These are phyloP conservation scores for Orcinus orca DNA, from an alignment of 2,113 vertebrate genomes.

Conservation along the genomic window DNA sequence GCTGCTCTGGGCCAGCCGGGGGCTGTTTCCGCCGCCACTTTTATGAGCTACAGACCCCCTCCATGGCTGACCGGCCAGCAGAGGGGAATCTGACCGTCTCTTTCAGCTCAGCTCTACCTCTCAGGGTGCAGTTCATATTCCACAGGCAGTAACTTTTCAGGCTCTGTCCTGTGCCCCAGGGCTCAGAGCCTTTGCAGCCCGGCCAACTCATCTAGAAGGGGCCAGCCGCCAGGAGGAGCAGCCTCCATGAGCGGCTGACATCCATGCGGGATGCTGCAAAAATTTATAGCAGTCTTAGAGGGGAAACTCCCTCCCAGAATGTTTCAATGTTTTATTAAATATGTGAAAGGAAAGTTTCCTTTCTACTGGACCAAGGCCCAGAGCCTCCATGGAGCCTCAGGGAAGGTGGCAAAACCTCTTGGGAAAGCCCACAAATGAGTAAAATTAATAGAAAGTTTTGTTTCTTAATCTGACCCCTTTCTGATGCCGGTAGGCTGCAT, in stretches of 20 bases:
- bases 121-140: background rate
- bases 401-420: background rate
- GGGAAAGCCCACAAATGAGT: background rate
- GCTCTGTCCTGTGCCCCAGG: background rate
- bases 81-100: background rate
- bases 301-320: conserved; percentile 16
- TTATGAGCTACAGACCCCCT: conserved; percentile 26
- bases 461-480: background rate
- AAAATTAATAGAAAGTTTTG: background rate
- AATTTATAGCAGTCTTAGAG: background rate
- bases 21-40: conserved; percentile 48
- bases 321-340: background rate
- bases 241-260: background rate
- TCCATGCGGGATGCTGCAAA: background rate
- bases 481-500: background rate
- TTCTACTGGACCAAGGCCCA: background rate
- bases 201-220: background rate
- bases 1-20: conserved; percentile 49
- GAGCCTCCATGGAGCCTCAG: background rate
- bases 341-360: background rate
- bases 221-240: background rate
- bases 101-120: background rate
- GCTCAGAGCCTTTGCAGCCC: background rate
- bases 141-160: background rate
- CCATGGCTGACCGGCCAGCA: background rate